Conservation (phyloP, 2,888 invertebrate species). For the Brachyopa scutellaris region DNA sequence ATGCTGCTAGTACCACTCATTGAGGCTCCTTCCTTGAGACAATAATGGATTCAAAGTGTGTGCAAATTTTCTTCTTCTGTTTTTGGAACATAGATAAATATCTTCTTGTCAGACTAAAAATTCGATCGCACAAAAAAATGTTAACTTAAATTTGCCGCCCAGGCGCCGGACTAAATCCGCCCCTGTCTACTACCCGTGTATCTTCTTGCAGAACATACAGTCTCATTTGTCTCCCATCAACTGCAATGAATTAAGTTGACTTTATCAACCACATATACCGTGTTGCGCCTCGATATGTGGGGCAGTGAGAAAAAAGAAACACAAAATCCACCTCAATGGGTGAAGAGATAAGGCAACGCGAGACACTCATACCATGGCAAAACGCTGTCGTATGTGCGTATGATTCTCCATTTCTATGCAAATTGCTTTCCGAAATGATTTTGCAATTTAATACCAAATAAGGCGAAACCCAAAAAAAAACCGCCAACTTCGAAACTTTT, state of each 20-base stretch:
- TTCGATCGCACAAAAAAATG: too few relatives aligned
- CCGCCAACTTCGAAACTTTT: constrained; percentile 40
- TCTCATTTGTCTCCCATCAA: neutral
- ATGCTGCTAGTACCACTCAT: too few relatives aligned
- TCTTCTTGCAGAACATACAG: neutral
- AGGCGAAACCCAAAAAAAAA: constrained; percentile 12
- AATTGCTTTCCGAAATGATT: constrained; percentile 68
- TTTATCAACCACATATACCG: constrained; percentile 32
- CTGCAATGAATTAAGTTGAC: constrained; percentile 28
- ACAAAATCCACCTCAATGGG: neutral
- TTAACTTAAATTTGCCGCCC: too few relatives aligned
- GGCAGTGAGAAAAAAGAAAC: neutral
- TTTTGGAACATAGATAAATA: too few relatives aligned
- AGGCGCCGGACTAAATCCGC: too few relatives aligned
- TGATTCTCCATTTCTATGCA: constrained; percentile 67
- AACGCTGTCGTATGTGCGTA: constrained; percentile 17
- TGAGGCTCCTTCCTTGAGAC: too few relatives aligned
- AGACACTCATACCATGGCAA: too few relatives aligned
- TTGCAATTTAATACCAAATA: constrained; percentile 56
- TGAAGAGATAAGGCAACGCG: too few relatives aligned
- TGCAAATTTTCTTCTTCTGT: too few relatives aligned
- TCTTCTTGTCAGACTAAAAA: too few relatives aligned
- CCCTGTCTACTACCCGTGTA: neutral
- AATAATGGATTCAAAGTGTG: too few relatives aligned
- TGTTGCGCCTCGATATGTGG: constrained; percentile 32